Evolutionary conservation across 1,140 invertebrate genomes (phyloP), one percentile per base, ranked within the genome.

Genomic region (Colletes latitarsis): DNA sequence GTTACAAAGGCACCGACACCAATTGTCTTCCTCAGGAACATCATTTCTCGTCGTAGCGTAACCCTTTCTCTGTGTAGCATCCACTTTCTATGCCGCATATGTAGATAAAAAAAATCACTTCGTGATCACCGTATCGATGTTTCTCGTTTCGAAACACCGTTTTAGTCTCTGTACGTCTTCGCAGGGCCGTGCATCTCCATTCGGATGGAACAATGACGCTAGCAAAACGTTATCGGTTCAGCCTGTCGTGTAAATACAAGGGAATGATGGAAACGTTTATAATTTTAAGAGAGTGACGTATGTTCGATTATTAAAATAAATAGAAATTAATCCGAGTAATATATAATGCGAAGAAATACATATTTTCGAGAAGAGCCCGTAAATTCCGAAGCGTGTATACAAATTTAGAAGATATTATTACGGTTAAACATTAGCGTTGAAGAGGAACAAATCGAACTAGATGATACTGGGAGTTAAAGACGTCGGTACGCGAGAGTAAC

Each of bases 11-110:
- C 83, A 78, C 90, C 43, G 89, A 90, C 71, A 74, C 85, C 46
- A 91, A 90, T 88, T 89, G 91, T 90, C 88, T 91, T 88, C 88
- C 90, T 69, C 90, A 89, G 75, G 89, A 93, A 58, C 86, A 91
- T 81, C 90, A 88, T 82, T 89, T 89, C 70, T 85, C 89, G 21
- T 93, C 91, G 86, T 92, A 92, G 89, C 81, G 77, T 67, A 74
- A 6, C 21, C 12, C 15, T 63, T 15, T 30, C 17, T 53, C 41
- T 30, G 55, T 19, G 53, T 12, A 63, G 53, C 60, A 77, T 41
- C 43, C 41, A 74, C 17, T 19, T 17, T 52, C 14, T 71, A 15
- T 74, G 46, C 46, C 41, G 49, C 60, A 19, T 15, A 49, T 17
- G 43, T 53, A 80, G 52, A 30, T 19, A 58, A 19, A 46, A 39